phyloP scores from a whole-genome alignment of 2,797 vertebrate genomes.

The Delichon dasypus region DNA sequence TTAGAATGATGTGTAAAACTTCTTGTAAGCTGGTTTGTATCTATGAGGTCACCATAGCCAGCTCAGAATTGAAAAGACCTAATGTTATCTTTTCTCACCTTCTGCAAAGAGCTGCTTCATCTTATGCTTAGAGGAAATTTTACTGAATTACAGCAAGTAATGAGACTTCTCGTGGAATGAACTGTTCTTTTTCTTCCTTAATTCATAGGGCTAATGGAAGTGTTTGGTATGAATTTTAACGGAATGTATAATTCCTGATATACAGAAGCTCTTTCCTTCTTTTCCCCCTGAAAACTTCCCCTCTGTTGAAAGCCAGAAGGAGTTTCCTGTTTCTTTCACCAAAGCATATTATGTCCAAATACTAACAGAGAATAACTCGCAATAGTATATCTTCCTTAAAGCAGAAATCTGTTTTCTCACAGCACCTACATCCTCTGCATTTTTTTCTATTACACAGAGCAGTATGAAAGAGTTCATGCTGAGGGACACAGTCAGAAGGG shows the following conservation, averaged over 20 bases:
- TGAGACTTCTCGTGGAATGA: constrained; percentile 17
- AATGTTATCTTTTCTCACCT: background rate
- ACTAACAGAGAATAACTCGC: background rate
- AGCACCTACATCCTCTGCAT: background rate
- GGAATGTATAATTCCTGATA: background rate
- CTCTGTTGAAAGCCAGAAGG: background rate
- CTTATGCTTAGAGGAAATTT: background rate
- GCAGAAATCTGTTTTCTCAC: background rate
- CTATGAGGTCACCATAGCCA: background rate
- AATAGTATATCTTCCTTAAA: background rate
- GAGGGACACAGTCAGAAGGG: background rate
- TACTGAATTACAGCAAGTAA: constrained; percentile 12
- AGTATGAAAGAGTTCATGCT: background rate
- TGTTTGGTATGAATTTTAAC: background rate
- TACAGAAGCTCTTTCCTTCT: background rate
- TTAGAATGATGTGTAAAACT: background rate
- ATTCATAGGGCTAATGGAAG: background rate
- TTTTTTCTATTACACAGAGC: background rate
- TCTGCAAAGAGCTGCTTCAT: background rate
- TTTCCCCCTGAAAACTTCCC: background rate
- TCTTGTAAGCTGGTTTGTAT: constrained; percentile 3
- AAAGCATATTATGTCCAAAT: background rate
- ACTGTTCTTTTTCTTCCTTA: background rate
- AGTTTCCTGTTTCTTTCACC: background rate
- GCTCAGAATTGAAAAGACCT: background rate